Evolutionary conservation across 2,888 invertebrate genomes (phyloP).

Genomic region (Pandemis cinnamomeana): DNA sequence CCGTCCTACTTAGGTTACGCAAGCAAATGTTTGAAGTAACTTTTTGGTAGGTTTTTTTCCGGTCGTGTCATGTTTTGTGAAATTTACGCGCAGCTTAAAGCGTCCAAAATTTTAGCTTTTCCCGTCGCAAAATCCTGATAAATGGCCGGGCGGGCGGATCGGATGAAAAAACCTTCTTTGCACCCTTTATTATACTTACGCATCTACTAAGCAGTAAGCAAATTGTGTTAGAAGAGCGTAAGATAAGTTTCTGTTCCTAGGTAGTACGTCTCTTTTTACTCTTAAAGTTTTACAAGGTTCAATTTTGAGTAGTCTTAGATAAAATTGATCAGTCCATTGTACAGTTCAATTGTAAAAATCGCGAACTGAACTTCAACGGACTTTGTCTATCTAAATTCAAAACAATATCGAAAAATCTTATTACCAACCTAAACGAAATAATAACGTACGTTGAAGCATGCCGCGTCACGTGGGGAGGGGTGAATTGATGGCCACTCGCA

Average conservation of each 20-base stretch:
- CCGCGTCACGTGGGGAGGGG: slow-evolving; percentile 68
- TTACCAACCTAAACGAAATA: slow-evolving; percentile 44
- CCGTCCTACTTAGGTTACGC: slow-evolving; percentile 47
- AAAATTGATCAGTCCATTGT: too few relatives aligned
- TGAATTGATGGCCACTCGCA: slow-evolving; percentile 74
- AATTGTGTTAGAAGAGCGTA: slow-evolving; percentile 48
- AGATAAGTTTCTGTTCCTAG: not conserved
- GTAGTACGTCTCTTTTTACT: not conserved
- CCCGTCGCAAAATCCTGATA: slow-evolving; percentile 88
- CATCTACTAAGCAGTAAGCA: slow-evolving; percentile 59
- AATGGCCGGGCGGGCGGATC: slow-evolving; percentile 76
- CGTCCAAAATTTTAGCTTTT: slow-evolving; percentile 85
- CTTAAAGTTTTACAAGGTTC: too few relatives aligned
- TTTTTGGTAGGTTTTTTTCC: slow-evolving; percentile 69
- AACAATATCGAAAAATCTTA: slow-evolving; percentile 9
- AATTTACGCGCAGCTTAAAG: slow-evolving; percentile 83
- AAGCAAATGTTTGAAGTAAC: slow-evolving; percentile 63
- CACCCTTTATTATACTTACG: slow-evolving; percentile 66
- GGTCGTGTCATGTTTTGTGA: slow-evolving; percentile 78
- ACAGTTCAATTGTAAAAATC: not conserved
- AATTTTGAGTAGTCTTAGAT: too few relatives aligned
- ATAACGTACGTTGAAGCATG: slow-evolving; percentile 59
- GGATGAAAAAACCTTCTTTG: slow-evolving; percentile 62
- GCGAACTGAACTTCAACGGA: not conserved
- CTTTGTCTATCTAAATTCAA: not conserved